Evolutionary conservation across 2,888 invertebrate genomes (phyloP), one percentile per base, ranked within the genome.

Genomic region (Actias luna): DNA sequence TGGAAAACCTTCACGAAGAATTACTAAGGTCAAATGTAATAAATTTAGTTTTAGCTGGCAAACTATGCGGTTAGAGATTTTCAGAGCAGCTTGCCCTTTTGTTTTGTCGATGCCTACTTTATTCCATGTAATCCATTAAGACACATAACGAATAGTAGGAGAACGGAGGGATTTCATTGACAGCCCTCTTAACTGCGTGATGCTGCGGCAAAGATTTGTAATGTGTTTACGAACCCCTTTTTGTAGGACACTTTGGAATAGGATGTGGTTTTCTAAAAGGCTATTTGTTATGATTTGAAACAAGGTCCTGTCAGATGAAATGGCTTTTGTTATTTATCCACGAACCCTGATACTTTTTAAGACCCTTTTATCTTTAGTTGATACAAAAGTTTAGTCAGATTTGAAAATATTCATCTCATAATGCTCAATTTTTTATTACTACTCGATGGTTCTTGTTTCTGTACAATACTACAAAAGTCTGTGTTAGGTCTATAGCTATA

Each of bases 231-330:
- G 76, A 82, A 85, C 79, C 85, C 87, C 87, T 87, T 87, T 88
- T 87, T 84, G 84, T 85, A 88, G 80, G 89, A 88, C 88, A 87
- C 84, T 88, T 83, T 75, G 82, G 86, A 84, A 81, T 75, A 80
- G 84, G 87, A 87, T 89, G 90, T 83, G 90, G 89, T 90, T 89
- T 89, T 87, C 84, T 88, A 88, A 88, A 89, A 87, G 85, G 89
- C 90, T 86, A 89, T 91, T 89, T 88, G 88, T 90, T 91, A 91
- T 90, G 89, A 90, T 90, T 90, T 90, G 86, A 87, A 89, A 89
- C 89, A 88, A 88, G 87, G 83, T 82, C 85, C 85, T 87, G 88
- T 86, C 89, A 86, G 84, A 87, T 83, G 80, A 85, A 90, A 90
- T 86, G 85, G 88, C 85, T 84, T 85, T 87, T 84, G 85, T 87